Base-by-base conservation (phyloP, 1,140 invertebrate genomes). In the Drosophila tani region DNA sequence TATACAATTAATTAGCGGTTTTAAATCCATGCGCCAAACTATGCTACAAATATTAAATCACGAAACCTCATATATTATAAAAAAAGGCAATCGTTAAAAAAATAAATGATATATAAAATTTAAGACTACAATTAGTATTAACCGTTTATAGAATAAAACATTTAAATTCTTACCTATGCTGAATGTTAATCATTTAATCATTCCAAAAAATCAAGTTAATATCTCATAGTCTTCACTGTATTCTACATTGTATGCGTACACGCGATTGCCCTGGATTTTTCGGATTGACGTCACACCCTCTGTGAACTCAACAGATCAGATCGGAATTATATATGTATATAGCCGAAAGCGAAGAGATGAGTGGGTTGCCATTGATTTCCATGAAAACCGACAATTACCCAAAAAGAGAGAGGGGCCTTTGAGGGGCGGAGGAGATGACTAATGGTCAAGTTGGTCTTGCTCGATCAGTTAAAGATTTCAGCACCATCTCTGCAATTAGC, bases 271-370 rank as follows among this genome's bases (percentile, higher is more conserved):
- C 82, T 86, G 82, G 82, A 86, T 86, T 78, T 68, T 74, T 45
- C 59, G 24, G 55, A 88, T 87, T 87, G 84, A 87, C 84, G 84
- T 87, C 84, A 87, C 84, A 88, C 45, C 81, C 84, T 83, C 51
- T 14, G n/a, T 35, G 35, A 58, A 57, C 68, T 32, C 41, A 71
- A 58, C 27, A 69, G 67, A 73, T 73, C 55, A 19, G 67, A 71
- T 59, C 53, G 38, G 43, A 49, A 57, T 43, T 47, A 47, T 41
- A 29, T 15, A 47, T 40, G 21, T 19, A 57, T 66, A 43, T 46
- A 47, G 32, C 17, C 49, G 19, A 21, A 21, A 45, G 27, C 45
- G 14, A 73, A 38, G n/a, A 24, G 49, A 59, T 57, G 67, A 73
- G 69, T 73, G 69, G 45, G 29, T 40, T 51, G 38, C 43, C 69